These are phyloP conservation scores for Myoxocephalus aenaeus DNA, from an alignment of 2,797 vertebrate species.

Conservation along the genomic window DNA sequence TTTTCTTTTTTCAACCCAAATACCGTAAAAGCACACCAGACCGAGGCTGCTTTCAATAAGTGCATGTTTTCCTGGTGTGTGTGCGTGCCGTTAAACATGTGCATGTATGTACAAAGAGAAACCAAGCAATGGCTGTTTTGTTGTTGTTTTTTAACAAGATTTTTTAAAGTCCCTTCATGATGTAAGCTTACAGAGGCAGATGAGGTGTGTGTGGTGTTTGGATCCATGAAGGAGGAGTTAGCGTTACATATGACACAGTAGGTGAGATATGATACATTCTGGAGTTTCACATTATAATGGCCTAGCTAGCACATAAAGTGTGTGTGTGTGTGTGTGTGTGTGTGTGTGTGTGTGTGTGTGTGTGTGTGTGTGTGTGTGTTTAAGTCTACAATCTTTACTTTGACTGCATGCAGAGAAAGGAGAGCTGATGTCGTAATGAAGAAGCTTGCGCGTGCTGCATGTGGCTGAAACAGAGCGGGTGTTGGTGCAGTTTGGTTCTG, in stretches of 20 bases:
- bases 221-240: constrained; percentile 26
- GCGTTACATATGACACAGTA: constrained; percentile 56
- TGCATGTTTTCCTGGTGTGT: constrained; percentile 53
- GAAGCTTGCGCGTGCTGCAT: constrained; percentile 47
- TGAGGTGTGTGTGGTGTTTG: constrained; percentile 72
- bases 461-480: constrained; percentile 13
- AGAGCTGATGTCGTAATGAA: constrained; percentile 40
- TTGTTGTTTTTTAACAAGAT: background rate
- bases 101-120: constrained; percentile 47
- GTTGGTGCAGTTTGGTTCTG: constrained; percentile 47
- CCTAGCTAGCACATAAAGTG: constrained; percentile 83
- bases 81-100: constrained; percentile 11
- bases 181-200: constrained; percentile 70
- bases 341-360: constrained; percentile 33
- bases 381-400: constrained; percentile 44
- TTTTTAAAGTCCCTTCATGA: constrained; percentile 61
- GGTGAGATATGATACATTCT: constrained; percentile 83
- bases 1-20: constrained; percentile 39
- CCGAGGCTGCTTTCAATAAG: constrained; percentile 60
- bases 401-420: constrained; percentile 43
- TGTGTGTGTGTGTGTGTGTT: constrained; percentile 37
- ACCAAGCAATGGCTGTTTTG: constrained; percentile 51
- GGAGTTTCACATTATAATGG: constrained; percentile 95
- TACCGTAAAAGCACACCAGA: constrained; percentile 53
- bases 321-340: constrained; percentile 29